These are phyloP conservation scores for Octodon degus DNA, from an alignment of 2,113 vertebrate genomes.

Conservation along the genomic window DNA sequence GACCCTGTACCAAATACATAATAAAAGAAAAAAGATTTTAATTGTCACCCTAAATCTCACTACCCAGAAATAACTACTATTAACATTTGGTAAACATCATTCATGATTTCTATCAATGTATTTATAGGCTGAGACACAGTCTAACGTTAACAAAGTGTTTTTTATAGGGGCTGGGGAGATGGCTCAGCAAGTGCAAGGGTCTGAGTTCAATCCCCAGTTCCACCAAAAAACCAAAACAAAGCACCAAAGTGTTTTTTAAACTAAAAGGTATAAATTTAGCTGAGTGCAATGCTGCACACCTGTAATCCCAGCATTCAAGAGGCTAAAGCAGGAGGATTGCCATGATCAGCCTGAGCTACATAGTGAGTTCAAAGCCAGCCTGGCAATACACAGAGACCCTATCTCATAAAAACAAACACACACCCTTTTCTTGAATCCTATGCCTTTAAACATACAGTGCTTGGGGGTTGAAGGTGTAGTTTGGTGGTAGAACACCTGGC, in stretches of 20 bases:
- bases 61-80: conserved; percentile 32
- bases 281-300: neutral
- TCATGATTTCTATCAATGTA: neutral
- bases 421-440: conserved; percentile 48
- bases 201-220: too few species aligned
- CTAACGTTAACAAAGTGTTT: neutral
- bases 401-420: neutral
- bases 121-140: conserved; percentile 14
- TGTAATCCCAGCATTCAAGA: neutral
- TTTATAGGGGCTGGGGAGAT: too few species aligned
- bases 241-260: neutral
- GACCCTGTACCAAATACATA: too few species aligned
- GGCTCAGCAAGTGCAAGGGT: too few species aligned
- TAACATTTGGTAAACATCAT: conserved; percentile 27
- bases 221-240: too few species aligned
- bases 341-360: neutral
- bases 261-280: neutral
- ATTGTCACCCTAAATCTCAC: neutral
- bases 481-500: neutral
- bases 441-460: neutral
- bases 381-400: neutral
- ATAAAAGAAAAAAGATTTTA: neutral
- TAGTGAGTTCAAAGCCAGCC: neutral
- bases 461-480: too few species aligned
- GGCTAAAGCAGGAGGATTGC: neutral